Evolutionary conservation across 1,140 invertebrate genomes (phyloP).

Genomic region (Zaprionus gabonicus): DNA sequence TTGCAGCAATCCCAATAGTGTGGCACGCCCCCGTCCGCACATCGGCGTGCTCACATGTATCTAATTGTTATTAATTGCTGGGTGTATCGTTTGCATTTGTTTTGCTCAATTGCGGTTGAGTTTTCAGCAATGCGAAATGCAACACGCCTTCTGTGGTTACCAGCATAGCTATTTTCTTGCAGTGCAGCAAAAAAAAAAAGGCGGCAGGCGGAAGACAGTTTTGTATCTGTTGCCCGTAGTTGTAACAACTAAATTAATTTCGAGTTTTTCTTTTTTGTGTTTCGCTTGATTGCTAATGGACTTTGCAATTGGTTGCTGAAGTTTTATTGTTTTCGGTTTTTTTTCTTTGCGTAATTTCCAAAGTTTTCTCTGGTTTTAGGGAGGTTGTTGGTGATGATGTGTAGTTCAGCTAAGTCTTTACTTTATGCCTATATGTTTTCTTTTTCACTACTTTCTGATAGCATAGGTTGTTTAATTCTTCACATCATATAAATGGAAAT

Average conservation of each 20-base stretch:
- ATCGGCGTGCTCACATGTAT: constrained; percentile 19
- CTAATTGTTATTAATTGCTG: constrained; percentile 59
- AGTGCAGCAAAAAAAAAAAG: neutral
- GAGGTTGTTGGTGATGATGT: neutral
- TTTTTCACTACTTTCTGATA: neutral
- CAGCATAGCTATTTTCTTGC: constrained; percentile 2
- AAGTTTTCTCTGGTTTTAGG: neutral
- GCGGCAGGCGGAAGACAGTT: neutral
- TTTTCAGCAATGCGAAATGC: constrained; percentile 27
- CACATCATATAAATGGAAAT: neutral
- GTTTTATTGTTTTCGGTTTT: neutral
- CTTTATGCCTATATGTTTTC: neutral
- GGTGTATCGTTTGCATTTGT: constrained; percentile 57
- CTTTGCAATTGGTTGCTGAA: neutral
- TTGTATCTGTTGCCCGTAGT: constrained; percentile 10
- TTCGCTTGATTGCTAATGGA: neutral
- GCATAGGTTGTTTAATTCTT: constrained; percentile 8
- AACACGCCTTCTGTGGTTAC: constrained; percentile 30
- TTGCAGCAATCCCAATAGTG: constrained; percentile 5
- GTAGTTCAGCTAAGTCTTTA: neutral
- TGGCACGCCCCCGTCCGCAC: neutral
- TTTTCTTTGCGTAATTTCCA: neutral
- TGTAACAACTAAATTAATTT: neutral
- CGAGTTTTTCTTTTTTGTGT: neutral
- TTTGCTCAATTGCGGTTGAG: constrained; percentile 65